Conservation (phyloP, 2,797 vertebrate species). For the Scyliorhinus canicula region DNA sequence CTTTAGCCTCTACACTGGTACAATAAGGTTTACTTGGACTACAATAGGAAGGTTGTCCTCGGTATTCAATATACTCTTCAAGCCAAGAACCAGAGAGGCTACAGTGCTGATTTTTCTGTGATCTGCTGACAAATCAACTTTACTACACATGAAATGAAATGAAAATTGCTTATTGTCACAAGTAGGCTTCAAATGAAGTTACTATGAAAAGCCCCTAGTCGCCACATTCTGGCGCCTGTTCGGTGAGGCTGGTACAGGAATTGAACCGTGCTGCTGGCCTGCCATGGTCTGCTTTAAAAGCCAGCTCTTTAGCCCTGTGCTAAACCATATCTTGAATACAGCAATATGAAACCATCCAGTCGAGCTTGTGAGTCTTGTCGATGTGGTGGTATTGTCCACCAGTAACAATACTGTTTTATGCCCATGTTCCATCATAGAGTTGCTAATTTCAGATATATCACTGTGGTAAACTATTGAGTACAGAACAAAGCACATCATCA, state of each 20-base stretch:
- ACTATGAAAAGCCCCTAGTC: too few species aligned
- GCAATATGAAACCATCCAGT: too few species aligned
- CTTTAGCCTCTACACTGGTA: neutral
- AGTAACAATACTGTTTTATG: neutral
- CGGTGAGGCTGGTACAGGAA: too few species aligned
- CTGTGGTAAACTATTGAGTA: neutral
- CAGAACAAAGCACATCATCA: neutral
- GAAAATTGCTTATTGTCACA: too few species aligned
- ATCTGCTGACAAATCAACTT: neutral
- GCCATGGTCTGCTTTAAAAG: too few species aligned
- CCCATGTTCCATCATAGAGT: neutral
- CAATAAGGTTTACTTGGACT: neutral
- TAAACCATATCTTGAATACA: too few species aligned
- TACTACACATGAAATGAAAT: conserved; percentile 1
- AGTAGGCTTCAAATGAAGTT: too few species aligned
- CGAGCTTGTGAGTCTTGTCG: neutral
- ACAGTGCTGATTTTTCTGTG: neutral
- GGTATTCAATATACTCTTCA: neutral
- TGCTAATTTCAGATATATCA: neutral
- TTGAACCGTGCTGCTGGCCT: too few species aligned
- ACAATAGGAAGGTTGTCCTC: neutral
- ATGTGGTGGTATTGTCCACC: neutral
- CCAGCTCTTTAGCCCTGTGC: too few species aligned
- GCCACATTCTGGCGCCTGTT: too few species aligned
- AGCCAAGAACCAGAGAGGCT: neutral